Conservation (phyloP, 2,113 vertebrate genomes). For the Oophaga pumilio region DNA sequence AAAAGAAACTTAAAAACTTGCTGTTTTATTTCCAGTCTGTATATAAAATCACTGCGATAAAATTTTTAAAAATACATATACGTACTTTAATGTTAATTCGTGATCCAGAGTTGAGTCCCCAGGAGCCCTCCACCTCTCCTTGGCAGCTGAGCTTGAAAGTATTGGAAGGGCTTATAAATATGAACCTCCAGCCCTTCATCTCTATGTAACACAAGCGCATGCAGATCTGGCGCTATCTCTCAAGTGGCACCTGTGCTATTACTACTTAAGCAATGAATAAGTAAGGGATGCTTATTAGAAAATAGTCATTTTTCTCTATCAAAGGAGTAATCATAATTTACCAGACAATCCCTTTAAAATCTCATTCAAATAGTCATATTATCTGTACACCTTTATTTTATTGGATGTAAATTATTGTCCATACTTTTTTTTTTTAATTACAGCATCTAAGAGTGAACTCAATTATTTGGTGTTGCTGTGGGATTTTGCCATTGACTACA, state of each 20-base stretch:
- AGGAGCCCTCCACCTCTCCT: neutral
- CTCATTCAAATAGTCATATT: no score
- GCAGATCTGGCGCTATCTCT: neutral
- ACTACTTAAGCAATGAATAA: no score
- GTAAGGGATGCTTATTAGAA: no score
- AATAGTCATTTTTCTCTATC: no score
- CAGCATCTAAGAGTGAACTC: no score
- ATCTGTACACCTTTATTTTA: no score
- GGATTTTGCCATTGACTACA: no score
- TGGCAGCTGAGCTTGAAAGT: neutral
- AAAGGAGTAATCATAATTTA: no score
- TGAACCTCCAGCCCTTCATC: neutral
- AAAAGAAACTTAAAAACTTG: neutral
- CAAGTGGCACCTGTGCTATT: neutral
- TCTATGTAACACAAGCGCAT: neutral
- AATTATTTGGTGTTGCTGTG: no score
- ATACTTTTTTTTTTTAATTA: no score
- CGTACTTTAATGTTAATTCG: neutral
- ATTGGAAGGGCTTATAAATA: neutral
- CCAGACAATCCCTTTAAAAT: no score
- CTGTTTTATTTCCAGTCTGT: neutral
- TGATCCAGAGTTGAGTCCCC: neutral
- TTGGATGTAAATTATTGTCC: no score
- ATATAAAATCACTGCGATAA: neutral
- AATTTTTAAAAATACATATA: neutral